Evolutionary conservation across 2,797 vertebrate species (phyloP).

Genomic region (Neomorphus geoffroyi): DNA sequence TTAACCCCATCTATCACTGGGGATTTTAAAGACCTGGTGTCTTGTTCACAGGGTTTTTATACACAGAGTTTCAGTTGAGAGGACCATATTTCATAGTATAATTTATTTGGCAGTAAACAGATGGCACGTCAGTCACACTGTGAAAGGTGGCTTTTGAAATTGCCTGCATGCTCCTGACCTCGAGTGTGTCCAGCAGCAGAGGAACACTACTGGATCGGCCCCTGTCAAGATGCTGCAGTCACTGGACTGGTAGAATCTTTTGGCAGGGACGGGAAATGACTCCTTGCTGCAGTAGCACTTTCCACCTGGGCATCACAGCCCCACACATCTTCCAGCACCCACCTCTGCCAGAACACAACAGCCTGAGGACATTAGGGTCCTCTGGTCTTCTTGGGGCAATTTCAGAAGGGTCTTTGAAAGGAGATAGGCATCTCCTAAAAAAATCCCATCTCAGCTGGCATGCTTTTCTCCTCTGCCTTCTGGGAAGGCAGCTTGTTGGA

Average conservation of each 20-base stretch:
- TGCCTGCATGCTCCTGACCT: fast-evolving
- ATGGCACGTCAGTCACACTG: fast-evolving
- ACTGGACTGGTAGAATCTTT: neutral
- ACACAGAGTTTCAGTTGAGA: neutral
- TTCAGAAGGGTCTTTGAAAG: neutral
- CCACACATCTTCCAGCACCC: neutral
- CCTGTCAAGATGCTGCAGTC: neutral
- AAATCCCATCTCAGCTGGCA: neutral
- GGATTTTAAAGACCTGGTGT: neutral
- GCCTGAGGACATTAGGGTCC: neutral
- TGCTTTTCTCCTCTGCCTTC: neutral
- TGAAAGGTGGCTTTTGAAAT: neutral
- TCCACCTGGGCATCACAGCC: neutral
- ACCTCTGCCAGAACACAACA: neutral
- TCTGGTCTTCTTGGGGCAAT: neutral
- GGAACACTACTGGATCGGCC: neutral
- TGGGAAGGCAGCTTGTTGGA: neutral
- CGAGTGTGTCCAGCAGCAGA: neutral
- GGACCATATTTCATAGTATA: fast-evolving
- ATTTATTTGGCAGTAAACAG: neutral
- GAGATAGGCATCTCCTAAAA: neutral
- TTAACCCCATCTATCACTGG: neutral
- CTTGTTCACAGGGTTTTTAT: neutral
- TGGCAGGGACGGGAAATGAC: neutral
- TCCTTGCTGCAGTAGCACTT: neutral